A percentile compares a stretch with the other conserved stretches of the same genome.
These are phyloP conservation scores for Rhamnusium bicolor DNA, from an alignment of 2,888 invertebrate species.

Conservation along the genomic window DNA sequence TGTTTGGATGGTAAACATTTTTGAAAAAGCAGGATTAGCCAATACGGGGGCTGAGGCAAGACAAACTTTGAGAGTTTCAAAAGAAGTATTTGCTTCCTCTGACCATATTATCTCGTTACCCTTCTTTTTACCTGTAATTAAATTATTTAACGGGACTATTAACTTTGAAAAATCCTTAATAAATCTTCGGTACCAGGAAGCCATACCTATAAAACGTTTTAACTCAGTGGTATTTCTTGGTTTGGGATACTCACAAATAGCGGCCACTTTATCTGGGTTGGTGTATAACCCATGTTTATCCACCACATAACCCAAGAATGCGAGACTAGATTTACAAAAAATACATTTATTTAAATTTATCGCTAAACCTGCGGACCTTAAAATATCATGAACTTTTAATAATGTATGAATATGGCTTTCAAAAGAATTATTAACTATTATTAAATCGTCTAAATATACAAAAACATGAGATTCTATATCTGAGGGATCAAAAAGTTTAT, in stretches of 20 bases:
- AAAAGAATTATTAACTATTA: background rate
- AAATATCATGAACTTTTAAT: background rate
- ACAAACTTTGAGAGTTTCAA: constrained; percentile 47
- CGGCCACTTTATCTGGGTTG: background rate
- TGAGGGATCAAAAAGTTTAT: background rate
- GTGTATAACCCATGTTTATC: background rate
- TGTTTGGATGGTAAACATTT: constrained; percentile 7
- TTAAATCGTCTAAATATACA: background rate
- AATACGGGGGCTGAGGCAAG: constrained; percentile 35
- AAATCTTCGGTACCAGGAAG: constrained; percentile 55
- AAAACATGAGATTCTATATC: background rate
- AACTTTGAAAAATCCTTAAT: constrained; percentile 52
- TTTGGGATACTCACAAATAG: background rate
- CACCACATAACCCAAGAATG: constrained; percentile 3
- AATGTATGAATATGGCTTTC: background rate
- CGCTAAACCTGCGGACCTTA: constrained; percentile 20
- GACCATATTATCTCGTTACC: constrained; percentile 45
- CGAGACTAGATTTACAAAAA: constrained; percentile 16
- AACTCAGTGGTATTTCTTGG: constrained; percentile 46
- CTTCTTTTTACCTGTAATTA: constrained; percentile 49
- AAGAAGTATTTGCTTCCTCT: constrained; percentile 47
- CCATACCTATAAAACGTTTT: constrained; percentile 55
- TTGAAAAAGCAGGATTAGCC: constrained; percentile 17
- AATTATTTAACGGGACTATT: constrained; percentile 49
- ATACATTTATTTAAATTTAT: constrained; percentile 34